Evolutionary conservation across 1,140 invertebrate species (phyloP), one percentile per base, ranked within the genome.

Genomic region (Plutomurus gul): DNA sequence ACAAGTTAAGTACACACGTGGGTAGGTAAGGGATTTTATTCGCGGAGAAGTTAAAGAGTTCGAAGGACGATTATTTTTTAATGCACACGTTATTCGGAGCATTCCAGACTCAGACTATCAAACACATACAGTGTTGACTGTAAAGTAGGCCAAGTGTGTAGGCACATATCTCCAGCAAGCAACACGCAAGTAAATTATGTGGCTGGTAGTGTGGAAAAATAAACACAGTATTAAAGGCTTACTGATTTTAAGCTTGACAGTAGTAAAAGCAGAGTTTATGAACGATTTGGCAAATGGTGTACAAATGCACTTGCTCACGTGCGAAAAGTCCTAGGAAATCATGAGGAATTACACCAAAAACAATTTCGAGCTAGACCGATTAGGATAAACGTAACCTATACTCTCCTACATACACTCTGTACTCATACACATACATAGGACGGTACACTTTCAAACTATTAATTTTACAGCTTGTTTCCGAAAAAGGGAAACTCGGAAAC

Each of bases 11-110:
- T 65, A 65, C 27, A 13, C n/a, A n/a, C n/a, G n/a, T n/a, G n/a
- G n/a, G n/a, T n/a, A n/a, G n/a, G n/a, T n/a, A n/a, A 65, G 11
- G 6, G 27, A 65, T 25, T 65, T 30, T 30, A 65, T 33, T 65
- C 56, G 30, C 25, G 27, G 30, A 65, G 25, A 25, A 33, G 27
- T 65, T 65, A 30, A 65, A 33, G 56, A 65, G 27, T 65, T 65
- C 56, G 56, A 65, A 65, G 56, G 56, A 65, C 56, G 56, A 65
- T 65, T 65, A 65, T 65, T 65, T 65, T 65, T 65, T 36, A 65
- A 65, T 65, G 25, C 18, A 65, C n/a, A 27, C 56, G 36, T 16
- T 36, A 18, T 25, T 30, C 25, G 27, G n/a, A 65, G 18, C 10
- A 13, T 20, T 51, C n/a, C 47, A 22, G 13, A 22, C 25, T 25